Evolutionary conservation across 2,888 invertebrate genomes (phyloP), one percentile per base, ranked within the genome.

Genomic region (Acronicta psi): DNA sequence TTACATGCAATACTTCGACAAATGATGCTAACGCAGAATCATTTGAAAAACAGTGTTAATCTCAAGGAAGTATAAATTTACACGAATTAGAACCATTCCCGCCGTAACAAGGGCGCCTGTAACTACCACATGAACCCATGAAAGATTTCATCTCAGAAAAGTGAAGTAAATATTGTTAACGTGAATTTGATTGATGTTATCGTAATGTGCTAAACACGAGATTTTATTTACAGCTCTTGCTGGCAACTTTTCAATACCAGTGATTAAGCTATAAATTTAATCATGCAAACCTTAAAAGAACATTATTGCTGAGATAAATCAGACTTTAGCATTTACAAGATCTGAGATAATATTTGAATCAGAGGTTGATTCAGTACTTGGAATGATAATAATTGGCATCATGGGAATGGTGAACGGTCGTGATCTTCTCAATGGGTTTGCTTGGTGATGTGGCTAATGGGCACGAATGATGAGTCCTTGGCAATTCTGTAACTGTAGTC

Each of bases 371-470:
- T 75, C 69, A 80, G 77, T 77, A 89, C 88, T 89, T 89, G 85
- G 88, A 89, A 88, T 82, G 65, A 76, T 81, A 81, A 87, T 85
- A 86, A 86, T 85, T 87, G 81, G 86, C 83, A 80, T 75, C 81
- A 83, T 86, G 86, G 80, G 83, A 88, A 85, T 80, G 79, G 79
- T 71, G 81, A 79, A 67, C 58, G 56, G 71, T 88, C 86, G 89
- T 89, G 89, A 88, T 81, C 76, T 64, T 63, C 63, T 57, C 62
- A 77, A 78, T 79, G 73, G 78, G 75, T 80, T 77, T 74, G 77
- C 79, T 78, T 52, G 52, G 73, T 78, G 75, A 78, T 66, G 75
- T 61, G 60, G 67, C 59, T 73, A 70, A 78, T 81, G 68, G 59
- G 64, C 52, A 18, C 42, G 61, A 61, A 53, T 66, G 72, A 60